Conservation (phyloP, 2,797 vertebrate genomes). For the Poecilia gillii region DNA sequence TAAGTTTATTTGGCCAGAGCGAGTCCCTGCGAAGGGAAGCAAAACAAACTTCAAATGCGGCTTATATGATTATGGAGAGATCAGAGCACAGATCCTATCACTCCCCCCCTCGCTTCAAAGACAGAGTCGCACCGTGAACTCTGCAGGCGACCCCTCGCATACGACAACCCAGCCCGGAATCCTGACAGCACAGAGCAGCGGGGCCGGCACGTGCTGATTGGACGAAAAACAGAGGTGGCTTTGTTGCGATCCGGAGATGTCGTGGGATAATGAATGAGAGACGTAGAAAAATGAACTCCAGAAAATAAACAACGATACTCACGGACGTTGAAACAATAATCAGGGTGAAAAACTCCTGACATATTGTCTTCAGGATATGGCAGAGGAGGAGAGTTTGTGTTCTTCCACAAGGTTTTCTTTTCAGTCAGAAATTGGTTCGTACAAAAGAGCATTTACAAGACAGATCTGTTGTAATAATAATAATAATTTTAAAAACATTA, state of each 20-base stretch:
- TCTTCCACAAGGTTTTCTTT: background rate
- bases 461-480: too few relatives aligned
- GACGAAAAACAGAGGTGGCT: conserved; percentile 49
- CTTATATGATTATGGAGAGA: conserved; percentile 75
- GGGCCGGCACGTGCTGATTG: conserved; percentile 34
- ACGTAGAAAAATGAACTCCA: background rate
- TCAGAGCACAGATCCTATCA: conserved; percentile 74
- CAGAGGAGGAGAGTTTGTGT: background rate
- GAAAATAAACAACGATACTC: background rate
- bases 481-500: too few relatives aligned
- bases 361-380: background rate
- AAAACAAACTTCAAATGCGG: conserved; percentile 76
- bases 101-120: conserved; percentile 64
- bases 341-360: background rate
- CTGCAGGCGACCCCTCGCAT: conserved; percentile 46
- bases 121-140: conserved; percentile 50
- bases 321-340: background rate
- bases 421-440: background rate
- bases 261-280: background rate
- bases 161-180: conserved; percentile 33
- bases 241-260: background rate
- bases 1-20: conserved; percentile 68
- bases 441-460: too few relatives aligned
- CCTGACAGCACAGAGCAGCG: conserved; percentile 37
- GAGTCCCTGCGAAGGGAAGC: conserved; percentile 58